A percentile compares a stretch with the other conserved stretches of the same genome.
phyloP scores from a whole-genome alignment of 2,113 vertebrate genomes.

The Otus sunia region DNA sequence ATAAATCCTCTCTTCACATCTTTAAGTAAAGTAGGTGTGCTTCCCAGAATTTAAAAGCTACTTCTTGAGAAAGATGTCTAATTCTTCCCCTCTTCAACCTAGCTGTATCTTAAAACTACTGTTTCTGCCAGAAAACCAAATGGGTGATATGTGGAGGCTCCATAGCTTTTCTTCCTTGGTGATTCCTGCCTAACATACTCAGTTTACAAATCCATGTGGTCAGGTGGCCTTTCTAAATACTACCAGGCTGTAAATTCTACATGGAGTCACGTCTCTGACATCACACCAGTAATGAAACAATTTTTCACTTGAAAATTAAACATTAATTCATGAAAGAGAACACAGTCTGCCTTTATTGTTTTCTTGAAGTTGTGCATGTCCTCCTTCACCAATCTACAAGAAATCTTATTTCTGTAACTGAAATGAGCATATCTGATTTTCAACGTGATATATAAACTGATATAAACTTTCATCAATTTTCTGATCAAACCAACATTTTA shows the following conservation, averaged over 20 bases:
- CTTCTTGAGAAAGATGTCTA: conserved; percentile 40
- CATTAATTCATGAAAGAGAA: not conserved
- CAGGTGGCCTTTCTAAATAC: not conserved
- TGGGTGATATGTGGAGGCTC: not conserved
- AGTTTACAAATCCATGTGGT: not conserved
- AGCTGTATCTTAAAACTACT: not conserved
- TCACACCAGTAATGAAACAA: not conserved
- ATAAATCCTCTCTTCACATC: conserved; percentile 13
- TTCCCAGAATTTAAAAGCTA: conserved; percentile 32
- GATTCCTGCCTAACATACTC: not conserved
- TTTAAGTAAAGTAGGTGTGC: conserved; percentile 20
- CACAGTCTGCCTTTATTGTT: not conserved
- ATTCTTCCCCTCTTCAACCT: not conserved
- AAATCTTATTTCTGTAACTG: not conserved
- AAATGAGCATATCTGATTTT: not conserved
- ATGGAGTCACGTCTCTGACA: not conserved
- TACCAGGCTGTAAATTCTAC: not conserved
- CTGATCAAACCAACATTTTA: not conserved
- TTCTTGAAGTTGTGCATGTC: not conserved
- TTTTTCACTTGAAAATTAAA: not conserved
- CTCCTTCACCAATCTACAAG: not conserved
- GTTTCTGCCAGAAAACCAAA: not conserved
- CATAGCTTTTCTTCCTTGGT: not conserved
- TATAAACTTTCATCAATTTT: not conserved
- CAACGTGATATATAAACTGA: not conserved